These are phyloP conservation scores for Prionailurus viverrinus DNA, from an alignment of 2,113 vertebrate genomes.

Conservation along the genomic window DNA sequence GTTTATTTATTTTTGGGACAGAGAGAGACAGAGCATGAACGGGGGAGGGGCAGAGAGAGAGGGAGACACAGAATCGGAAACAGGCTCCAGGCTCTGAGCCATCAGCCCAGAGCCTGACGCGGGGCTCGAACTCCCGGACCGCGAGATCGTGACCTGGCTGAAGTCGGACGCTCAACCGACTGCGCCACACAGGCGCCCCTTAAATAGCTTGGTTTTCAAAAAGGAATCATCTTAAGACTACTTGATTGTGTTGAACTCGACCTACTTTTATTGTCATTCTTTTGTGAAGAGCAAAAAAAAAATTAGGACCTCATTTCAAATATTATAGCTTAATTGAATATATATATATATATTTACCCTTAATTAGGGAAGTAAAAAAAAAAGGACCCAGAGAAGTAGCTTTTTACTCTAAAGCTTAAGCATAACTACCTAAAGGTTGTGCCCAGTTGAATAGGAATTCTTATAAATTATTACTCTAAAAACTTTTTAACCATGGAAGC, in stretches of 20 bases:
- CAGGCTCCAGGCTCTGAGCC: too few relatives aligned
- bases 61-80: too few relatives aligned
- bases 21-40: too few relatives aligned
- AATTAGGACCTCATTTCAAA: not conserved
- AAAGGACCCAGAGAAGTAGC: not conserved
- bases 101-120: too few relatives aligned
- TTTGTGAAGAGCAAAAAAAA: not conserved
- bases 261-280: not conserved
- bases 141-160: too few relatives aligned
- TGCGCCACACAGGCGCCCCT: too few relatives aligned
- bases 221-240: not conserved
- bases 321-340: not conserved
- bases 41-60: too few relatives aligned
- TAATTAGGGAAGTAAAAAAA: constrained; percentile 5
- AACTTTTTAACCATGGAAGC: constrained; percentile 18
- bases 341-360: not conserved
- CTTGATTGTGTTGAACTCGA: not conserved
- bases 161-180: too few relatives aligned
- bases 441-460: not conserved
- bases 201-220: not conserved
- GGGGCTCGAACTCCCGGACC: too few relatives aligned
- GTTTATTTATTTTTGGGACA: too few relatives aligned
- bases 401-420: not conserved
- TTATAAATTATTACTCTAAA: constrained; percentile 6
- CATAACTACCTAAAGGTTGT: not conserved